These are phyloP conservation scores for Saccostrea echinata DNA, from an alignment of 1,140 invertebrate genomes.

Conservation along the genomic window DNA sequence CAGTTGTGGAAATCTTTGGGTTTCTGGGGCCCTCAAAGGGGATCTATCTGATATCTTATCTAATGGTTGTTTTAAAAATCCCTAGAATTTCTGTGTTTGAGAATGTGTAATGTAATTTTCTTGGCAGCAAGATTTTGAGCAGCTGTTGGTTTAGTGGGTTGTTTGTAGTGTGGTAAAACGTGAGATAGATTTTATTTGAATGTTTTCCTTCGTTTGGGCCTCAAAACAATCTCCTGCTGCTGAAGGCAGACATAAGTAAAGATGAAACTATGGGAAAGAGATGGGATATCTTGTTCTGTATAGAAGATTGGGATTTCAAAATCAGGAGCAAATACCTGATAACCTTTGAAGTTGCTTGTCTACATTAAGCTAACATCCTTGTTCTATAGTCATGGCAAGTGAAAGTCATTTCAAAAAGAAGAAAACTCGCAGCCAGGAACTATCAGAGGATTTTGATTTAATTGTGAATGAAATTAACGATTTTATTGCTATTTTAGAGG, in stretches of 20 bases:
- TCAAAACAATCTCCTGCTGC: slow-evolving; percentile 43
- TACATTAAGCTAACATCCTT: neutral
- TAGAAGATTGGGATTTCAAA: slow-evolving; percentile 23
- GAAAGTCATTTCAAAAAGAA: slow-evolving; percentile 34
- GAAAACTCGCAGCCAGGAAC: slow-evolving; percentile 66
- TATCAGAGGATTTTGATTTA: slow-evolving; percentile 74
- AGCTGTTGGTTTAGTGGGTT: neutral
- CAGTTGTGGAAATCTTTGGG: slow-evolving; percentile 19
- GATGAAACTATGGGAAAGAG: slow-evolving; percentile 4
- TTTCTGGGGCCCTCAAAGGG: neutral
- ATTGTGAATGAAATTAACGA: slow-evolving; percentile 78
- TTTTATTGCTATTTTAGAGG: slow-evolving; percentile 75
- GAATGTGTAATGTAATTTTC: neutral
- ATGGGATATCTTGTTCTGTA: slow-evolving; percentile 39
- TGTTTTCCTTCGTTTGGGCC: neutral
- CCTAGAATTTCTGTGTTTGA: neutral
- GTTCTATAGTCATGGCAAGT: slow-evolving; percentile 10
- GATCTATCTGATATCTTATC: neutral
- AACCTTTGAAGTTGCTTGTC: neutral
- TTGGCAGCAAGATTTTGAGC: neutral
- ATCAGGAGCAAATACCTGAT: slow-evolving; percentile 9
- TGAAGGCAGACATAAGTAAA: slow-evolving; percentile 29
- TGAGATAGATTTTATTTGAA: neutral
- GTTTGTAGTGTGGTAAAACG: neutral
- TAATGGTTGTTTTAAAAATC: neutral